A percentile compares a stretch with the other conserved stretches of the same genome.
These are phyloP conservation scores for Parazoanthus darwini DNA, from an alignment of 92 coral and sea anemone species.

Conservation along the genomic window DNA sequence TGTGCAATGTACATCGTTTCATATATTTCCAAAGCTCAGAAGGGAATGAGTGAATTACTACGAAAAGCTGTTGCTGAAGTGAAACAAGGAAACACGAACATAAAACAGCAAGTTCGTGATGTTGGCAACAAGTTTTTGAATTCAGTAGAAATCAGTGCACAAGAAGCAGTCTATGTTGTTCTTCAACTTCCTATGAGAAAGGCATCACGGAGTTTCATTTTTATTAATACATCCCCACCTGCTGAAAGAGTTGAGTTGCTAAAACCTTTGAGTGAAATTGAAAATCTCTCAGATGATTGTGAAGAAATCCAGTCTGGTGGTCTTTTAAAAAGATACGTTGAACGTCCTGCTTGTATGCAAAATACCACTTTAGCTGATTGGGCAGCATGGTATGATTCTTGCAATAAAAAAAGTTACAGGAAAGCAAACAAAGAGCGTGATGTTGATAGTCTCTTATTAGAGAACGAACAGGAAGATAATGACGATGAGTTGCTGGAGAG, in stretches of 20 bases:
- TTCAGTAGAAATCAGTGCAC: constrained; percentile 52
- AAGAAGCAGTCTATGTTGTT: constrained; percentile 58
- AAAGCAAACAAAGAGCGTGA: neutral
- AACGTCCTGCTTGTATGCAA: constrained; percentile 40
- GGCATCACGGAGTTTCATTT: constrained; percentile 47
- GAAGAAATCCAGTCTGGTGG: constrained; percentile 55
- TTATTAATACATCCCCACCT: constrained; percentile 50
- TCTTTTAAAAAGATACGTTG: constrained; percentile 42
- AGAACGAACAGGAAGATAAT: constrained; percentile 46
- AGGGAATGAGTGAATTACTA: constrained; percentile 32
- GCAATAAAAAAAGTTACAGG: neutral
- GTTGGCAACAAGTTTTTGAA: constrained; percentile 56
- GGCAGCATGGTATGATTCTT: constrained; percentile 52
- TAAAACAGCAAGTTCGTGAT: constrained; percentile 62
- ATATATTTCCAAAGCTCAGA: constrained; percentile 34
- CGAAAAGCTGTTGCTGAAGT: constrained; percentile 53
- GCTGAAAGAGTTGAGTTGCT: constrained; percentile 51
- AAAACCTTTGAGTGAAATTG: constrained; percentile 45
- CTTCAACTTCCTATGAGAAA: constrained; percentile 58
- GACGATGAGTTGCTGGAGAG: constrained; percentile 33
- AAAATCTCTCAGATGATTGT: constrained; percentile 47
- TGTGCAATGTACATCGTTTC: neutral
- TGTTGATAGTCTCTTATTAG: constrained; percentile 32
- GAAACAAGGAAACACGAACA: constrained; percentile 45
- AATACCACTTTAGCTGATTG: constrained; percentile 48